Conservation (phyloP, 2,797 vertebrate genomes). For the Zalophus californianus region DNA sequence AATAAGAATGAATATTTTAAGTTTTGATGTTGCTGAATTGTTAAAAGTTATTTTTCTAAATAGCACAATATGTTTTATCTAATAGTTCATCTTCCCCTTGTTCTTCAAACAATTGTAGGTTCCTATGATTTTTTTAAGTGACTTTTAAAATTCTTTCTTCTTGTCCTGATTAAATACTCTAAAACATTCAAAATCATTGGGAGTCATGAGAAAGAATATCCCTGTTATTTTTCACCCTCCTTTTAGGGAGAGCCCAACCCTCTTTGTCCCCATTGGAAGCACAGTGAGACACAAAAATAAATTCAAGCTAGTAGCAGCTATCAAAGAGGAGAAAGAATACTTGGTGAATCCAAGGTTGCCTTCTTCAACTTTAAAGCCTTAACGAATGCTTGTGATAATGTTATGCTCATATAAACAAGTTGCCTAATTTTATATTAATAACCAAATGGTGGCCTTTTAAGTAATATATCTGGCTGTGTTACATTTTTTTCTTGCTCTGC, state of each 20-base stretch:
- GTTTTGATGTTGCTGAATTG: neutral
- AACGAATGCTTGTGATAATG: neutral
- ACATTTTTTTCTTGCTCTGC: neutral
- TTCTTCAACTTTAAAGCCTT: neutral
- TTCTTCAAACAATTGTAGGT: neutral
- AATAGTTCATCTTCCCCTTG: neutral
- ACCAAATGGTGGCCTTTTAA: neutral
- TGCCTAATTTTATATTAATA: neutral
- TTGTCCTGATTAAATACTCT: neutral
- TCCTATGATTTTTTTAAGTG: constrained; percentile 1
- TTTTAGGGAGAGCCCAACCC: neutral
- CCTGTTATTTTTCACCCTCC: neutral
- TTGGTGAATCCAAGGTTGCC: neutral
- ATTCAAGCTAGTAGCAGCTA: neutral
- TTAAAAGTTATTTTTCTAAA: neutral
- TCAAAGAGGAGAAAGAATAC: neutral
- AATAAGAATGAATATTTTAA: neutral
- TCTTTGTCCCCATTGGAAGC: neutral
- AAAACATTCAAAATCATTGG: neutral
- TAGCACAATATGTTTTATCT: neutral
- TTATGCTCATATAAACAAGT: constrained; percentile 10
- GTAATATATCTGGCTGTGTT: neutral
- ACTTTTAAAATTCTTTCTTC: neutral
- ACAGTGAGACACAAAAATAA: neutral
- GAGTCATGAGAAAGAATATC: neutral